phyloP scores from a whole-genome alignment of 2,797 vertebrate species.

The Linurgus olivaceus region DNA sequence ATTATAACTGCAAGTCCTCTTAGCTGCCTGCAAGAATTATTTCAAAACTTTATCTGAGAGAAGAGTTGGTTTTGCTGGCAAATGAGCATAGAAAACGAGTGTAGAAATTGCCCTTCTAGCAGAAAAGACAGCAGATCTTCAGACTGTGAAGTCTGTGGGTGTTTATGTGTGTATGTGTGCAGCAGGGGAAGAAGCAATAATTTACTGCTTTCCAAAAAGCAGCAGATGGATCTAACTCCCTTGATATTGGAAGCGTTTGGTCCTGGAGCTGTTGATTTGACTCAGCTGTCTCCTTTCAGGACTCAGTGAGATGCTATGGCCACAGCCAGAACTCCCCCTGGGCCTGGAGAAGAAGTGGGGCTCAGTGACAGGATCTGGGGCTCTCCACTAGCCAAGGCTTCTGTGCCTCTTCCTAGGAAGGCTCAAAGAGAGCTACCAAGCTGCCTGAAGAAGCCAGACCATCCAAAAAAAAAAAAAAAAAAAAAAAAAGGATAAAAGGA shows the following conservation, averaged over 20 bases:
- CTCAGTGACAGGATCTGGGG: background rate
- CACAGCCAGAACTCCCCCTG: background rate
- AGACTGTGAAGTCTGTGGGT: slow-evolving; percentile 63
- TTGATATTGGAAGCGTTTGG: background rate
- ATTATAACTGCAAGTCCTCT: background rate
- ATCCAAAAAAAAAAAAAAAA: background rate
- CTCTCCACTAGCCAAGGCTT: background rate
- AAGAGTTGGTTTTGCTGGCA: slow-evolving; percentile 45
- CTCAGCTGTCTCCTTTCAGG: background rate
- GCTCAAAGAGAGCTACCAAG: background rate
- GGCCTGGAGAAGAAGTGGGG: background rate
- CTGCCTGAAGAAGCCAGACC: background rate
- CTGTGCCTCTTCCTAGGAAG: background rate
- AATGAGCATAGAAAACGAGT: slow-evolving; percentile 55
- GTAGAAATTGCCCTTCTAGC: slow-evolving; percentile 40
- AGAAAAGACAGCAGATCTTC: slow-evolving; percentile 53
- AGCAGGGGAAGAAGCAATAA: slow-evolving; percentile 36
- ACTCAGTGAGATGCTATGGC: background rate
- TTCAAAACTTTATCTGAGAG: slow-evolving; percentile 2
- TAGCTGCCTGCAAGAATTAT: slow-evolving; percentile 14
- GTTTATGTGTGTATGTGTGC: slow-evolving; percentile 46
- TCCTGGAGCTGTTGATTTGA: background rate
- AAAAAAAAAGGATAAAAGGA: background rate
- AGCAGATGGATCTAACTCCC: slow-evolving; percentile 47
- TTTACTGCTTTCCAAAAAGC: slow-evolving; percentile 44